These are phyloP conservation scores for Shinisaurus crocodilurus DNA, from an alignment of 2,113 vertebrate genomes.

Conservation along the genomic window DNA sequence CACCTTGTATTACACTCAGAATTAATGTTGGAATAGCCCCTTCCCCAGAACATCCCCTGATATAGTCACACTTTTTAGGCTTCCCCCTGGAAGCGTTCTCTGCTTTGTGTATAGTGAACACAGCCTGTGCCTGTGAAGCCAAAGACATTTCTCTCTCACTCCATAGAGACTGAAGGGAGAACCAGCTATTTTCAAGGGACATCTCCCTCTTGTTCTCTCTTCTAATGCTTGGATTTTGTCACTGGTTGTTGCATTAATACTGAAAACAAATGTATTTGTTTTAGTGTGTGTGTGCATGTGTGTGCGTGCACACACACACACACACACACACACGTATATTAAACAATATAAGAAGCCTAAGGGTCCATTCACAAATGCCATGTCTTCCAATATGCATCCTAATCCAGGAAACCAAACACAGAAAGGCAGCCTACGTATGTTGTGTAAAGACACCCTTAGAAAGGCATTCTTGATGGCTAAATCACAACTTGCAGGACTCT, in stretches of 20 bases:
- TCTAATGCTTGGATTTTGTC: not conserved
- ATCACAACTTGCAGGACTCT: not conserved
- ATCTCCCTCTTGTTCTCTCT: not conserved
- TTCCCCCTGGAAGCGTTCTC: not conserved
- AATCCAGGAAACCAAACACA: not conserved
- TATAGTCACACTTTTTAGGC: not conserved
- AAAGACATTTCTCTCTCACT: not conserved
- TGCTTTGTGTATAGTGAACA: not conserved
- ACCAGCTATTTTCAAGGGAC: not conserved
- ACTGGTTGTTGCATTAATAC: not conserved
- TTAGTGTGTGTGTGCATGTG: too few relatives aligned
- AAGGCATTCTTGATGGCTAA: not conserved
- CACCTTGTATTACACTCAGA: not conserved
- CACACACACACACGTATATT: too few relatives aligned
- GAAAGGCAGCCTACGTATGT: not conserved
- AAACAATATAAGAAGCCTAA: too few relatives aligned
- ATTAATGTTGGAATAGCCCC: not conserved
- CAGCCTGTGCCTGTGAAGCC: not conserved
- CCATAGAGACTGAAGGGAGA: not conserved
- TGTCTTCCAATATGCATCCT: not conserved
- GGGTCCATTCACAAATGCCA: not conserved
- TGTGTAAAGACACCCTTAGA: not conserved
- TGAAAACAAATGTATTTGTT: not conserved
- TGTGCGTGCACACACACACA: too few relatives aligned
- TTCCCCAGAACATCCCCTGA: not conserved